These are phyloP conservation scores for Bombus sylvicola DNA, from an alignment of 1,140 invertebrate species.

Conservation along the genomic window DNA sequence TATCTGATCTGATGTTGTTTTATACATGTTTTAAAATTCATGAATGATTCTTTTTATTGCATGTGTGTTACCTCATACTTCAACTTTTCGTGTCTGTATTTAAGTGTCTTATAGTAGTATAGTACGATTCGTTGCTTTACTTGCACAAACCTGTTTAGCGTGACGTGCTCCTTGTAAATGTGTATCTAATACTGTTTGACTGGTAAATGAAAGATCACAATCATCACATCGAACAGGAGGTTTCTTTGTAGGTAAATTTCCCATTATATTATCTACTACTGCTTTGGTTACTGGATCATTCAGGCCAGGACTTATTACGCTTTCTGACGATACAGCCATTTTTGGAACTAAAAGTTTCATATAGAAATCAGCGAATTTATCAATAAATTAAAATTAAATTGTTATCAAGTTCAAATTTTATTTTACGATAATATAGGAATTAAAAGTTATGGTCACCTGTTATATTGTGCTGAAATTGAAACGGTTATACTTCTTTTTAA, in stretches of 20 bases:
- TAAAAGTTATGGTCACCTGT: neutral
- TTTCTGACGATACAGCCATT: conserved; percentile 66
- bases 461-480: neutral
- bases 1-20: neutral
- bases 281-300: conserved; percentile 83
- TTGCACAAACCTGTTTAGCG: conserved; percentile 81
- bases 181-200: conserved; percentile 81
- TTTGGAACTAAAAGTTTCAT: conserved; percentile 30
- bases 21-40: neutral
- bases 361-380: neutral
- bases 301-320: conserved; percentile 60
- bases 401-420: neutral
- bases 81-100: neutral
- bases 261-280: conserved; percentile 83
- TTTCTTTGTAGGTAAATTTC: conserved; percentile 82
- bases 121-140: neutral
- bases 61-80: neutral
- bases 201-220: conserved; percentile 82
- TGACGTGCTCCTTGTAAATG: conserved; percentile 83
- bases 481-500: neutral
- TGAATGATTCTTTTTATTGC: neutral
- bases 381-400: neutral
- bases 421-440: neutral
- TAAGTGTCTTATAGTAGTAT: neutral
- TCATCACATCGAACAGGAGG: conserved; percentile 81